Base-by-base conservation (phyloP, 2,888 invertebrate genomes). In the Xanthorhoe spadicearia region DNA sequence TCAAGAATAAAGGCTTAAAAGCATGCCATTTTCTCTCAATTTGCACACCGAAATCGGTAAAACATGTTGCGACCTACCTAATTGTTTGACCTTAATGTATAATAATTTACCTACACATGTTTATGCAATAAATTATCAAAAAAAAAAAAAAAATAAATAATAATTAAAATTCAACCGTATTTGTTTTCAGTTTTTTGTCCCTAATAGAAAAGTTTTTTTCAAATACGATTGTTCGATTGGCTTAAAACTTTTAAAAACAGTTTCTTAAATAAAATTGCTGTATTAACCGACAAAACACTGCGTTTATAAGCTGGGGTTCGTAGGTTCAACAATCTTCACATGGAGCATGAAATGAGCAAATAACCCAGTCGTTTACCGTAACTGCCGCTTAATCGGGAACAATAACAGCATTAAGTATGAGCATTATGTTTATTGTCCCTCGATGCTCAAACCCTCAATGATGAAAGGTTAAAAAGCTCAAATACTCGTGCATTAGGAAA, bases 401-500 rank as follows among this genome's bases (percentile, higher is more conserved):
- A 84, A 85, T 85, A 83, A 83, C 81, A 81, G 80, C 85, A 83
- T 85, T 85, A 87, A 88, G 83, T 84, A 86, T 79, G 81, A 77
- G 78, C 83, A 86, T 89, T 86, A 87, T 85, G 86, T 90, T 90
- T 90, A 89, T 92, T 90, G 90, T 90, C 84, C 83, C 84, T 88
- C 88, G 89, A 87, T 88, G 90, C 85, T 90, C 87, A 86, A 89
- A 86, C 86, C 83, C 82, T 85, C 87, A 87, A 84, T 85, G 90
- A 92, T 90, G 90, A 92, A 92, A 92, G 92, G 92, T 92, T 92
- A 92, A 93, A 93, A 92, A 92, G 92, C 92, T 92, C 87, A 91
- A 93, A 92, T 93, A 92, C 92, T 92, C 92, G 88, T 90, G 92
- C 90, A 93, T 93, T 93, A 93, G 92, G 92, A 92, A 93, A 92